Percentiles rank a stretch among this genome's conserved stretches.
phyloP scores from a whole-genome alignment of 2,113 vertebrate genomes.

The Vidua chalybeata region DNA sequence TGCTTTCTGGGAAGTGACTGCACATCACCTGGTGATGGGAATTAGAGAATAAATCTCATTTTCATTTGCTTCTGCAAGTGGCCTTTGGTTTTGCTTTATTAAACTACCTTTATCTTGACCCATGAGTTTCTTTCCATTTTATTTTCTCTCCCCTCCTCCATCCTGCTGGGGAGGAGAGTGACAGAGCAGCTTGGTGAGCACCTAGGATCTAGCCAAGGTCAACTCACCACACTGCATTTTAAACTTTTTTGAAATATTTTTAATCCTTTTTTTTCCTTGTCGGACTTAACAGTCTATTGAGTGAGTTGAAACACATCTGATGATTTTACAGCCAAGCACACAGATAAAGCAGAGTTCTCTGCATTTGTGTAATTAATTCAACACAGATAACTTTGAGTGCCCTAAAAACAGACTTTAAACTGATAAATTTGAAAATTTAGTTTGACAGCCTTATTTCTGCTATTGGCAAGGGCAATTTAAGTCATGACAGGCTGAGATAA shows the following conservation, averaged over 20 bases:
- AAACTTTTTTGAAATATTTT: neutral
- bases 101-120: neutral
- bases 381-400: conserved; percentile 59
- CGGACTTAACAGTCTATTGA: neutral
- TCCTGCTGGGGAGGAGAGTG: neutral
- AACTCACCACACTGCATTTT: neutral
- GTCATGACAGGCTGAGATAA: conserved; percentile 43
- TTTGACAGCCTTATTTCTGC: conserved; percentile 64
- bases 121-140: neutral
- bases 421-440: conserved; percentile 68
- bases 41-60: neutral
- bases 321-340: neutral
- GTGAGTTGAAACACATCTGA: neutral
- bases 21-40: neutral
- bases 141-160: neutral
- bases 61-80: neutral
- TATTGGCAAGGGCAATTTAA: conserved; percentile 70
- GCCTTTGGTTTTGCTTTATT: neutral
- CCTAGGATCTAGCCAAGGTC: neutral
- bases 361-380: conserved; percentile 69
- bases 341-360: conserved; percentile 60
- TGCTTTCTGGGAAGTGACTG: neutral
- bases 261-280: neutral
- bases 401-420: conserved; percentile 58
- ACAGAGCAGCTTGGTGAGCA: neutral